Base-by-base conservation (phyloP, 1,140 invertebrate genomes). In the Drosophila melanica region DNA sequence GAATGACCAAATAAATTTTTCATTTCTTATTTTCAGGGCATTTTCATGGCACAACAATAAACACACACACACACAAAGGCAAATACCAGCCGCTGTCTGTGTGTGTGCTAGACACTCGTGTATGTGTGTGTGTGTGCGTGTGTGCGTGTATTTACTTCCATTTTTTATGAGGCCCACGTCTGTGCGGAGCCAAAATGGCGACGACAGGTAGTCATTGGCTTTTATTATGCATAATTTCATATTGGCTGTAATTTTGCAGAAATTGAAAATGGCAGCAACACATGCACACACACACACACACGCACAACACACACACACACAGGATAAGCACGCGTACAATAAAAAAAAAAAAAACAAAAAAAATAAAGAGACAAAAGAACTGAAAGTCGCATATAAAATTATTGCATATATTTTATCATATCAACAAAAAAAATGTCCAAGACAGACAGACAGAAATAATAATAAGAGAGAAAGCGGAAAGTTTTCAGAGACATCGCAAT, bases 171-270 rank as follows among this genome's bases (percentile, higher is more conserved):
- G 35, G 55, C 16, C 70, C 69, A 75, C 66, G 82, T 81, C 68
- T 76, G 53, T 27, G 58, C 39, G 10, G 14, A 35, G 42, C 58
- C 54, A 75, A 80, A 81, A 81, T 86, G 72, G 82, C 84, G 84
- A 77, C 82, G 84, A 87, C 82, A 87, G 82, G 84, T 87, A 89
- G 82, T 87, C 84, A 87, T 87, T 89, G 82, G 63, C 75, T 87
- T 87, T 87, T 87, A 89, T 87, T 87, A 89, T 87, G 82, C 82
- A 87, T 87, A 87, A 87, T 87, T 87, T 78, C 79, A 85, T 87
- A 87, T 87, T 87, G 82, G 68, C 82, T 82, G 82, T 87, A 87
- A 87, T 87, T 87, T 87, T 87, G 84, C 82, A 84, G 75, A 89
- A 89, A 90, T 89, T 89, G 84, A 89, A 89, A 89, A 89, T 81